Evolutionary conservation across 2,888 invertebrate genomes (phyloP).

Genomic region (Corythucha ciliata): DNA sequence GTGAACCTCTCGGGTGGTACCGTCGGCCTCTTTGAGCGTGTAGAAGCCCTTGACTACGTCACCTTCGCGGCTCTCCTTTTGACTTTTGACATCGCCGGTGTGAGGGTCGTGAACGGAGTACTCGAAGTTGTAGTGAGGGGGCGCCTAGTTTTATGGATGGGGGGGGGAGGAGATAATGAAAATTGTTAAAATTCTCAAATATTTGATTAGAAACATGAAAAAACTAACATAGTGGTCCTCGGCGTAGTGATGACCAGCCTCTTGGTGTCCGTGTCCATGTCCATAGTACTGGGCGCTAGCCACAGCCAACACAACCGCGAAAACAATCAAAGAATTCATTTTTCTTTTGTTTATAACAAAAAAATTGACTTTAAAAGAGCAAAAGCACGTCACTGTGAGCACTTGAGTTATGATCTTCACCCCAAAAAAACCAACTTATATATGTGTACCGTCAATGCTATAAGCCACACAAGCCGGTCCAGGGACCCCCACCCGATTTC

Average conservation of each 20-base stretch:
- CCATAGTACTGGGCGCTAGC: constrained; percentile 22
- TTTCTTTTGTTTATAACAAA: no score
- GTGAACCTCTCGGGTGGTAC: constrained; percentile 33
- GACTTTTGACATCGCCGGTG: constrained; percentile 24
- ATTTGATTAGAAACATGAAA: no score
- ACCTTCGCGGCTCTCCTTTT: constrained; percentile 16
- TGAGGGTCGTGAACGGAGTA: constrained; percentile 25
- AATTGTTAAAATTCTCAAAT: background rate
- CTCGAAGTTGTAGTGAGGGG: constrained; percentile 23
- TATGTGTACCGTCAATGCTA: no score
- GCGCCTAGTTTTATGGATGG: no score
- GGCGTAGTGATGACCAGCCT: constrained; percentile 15
- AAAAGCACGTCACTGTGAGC: no score
- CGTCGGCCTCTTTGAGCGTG: constrained; percentile 23
- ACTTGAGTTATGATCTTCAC: no score
- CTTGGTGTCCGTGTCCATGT: background rate
- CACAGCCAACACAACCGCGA: constrained; percentile 15
- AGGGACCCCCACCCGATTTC: no score
- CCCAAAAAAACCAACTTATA: no score
- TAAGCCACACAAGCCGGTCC: no score
- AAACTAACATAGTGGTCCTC: no score
- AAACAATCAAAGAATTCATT: constrained; percentile 21
- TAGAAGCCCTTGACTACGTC: constrained; percentile 25
- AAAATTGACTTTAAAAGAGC: no score
- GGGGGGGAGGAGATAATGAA: background rate